phyloP scores from a whole-genome alignment of 2,113 vertebrate genomes.

The Hassar affinis region DNA sequence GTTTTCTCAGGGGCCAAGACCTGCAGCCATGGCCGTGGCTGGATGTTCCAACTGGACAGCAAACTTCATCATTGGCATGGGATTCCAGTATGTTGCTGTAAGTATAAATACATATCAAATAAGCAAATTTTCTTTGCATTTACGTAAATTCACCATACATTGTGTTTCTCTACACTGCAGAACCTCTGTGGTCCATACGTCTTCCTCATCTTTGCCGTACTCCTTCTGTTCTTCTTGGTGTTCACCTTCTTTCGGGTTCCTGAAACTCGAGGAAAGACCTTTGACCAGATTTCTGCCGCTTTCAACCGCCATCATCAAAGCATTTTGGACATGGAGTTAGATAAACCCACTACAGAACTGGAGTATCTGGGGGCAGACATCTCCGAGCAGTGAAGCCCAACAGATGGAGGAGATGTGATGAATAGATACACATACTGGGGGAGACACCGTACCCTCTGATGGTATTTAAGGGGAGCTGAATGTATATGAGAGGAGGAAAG shows the following conservation, averaged over 20 bases:
- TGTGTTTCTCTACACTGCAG: constrained; percentile 58
- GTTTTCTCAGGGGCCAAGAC: constrained; percentile 87
- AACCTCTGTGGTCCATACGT: constrained; percentile 81
- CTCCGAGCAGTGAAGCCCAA: constrained; percentile 52
- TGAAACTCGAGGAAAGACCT: constrained; percentile 85
- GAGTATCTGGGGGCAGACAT: constrained; percentile 77
- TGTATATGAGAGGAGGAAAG: background rate
- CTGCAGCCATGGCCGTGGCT: constrained; percentile 84
- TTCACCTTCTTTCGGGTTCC: constrained; percentile 90
- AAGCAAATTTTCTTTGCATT: background rate
- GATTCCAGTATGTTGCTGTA: constrained; percentile 85
- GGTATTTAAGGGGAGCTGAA: background rate
- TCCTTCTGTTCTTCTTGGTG: constrained; percentile 82
- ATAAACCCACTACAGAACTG: constrained; percentile 82
- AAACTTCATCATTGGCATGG: constrained; percentile 87
- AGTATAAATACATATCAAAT: constrained; percentile 53
- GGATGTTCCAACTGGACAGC: constrained; percentile 85
- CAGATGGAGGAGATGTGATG: constrained; percentile 33
- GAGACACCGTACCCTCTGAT: constrained; percentile 26
- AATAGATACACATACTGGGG: constrained; percentile 17
- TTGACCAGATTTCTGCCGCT: constrained; percentile 83
- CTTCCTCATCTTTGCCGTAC: constrained; percentile 83
- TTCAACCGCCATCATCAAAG: constrained; percentile 71
- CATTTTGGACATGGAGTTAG: constrained; percentile 70
- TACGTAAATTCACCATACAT: constrained; percentile 36